Conservation (phyloP, 2,888 invertebrate species). For the Therioaphis trifolii region DNA sequence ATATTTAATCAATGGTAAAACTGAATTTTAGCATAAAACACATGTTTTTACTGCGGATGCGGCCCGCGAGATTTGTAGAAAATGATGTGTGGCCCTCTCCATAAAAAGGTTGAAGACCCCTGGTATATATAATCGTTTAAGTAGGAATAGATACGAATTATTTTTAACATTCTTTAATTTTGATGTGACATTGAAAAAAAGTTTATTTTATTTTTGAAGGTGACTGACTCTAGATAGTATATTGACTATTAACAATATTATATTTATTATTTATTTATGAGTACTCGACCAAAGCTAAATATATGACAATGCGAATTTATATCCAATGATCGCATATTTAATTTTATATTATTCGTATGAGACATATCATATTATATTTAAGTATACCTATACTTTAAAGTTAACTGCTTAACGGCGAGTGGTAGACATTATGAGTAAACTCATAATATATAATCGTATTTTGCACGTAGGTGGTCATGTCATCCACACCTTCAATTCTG, state of each 20-base stretch:
- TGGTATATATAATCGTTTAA: no score
- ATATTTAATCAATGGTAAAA: no score
- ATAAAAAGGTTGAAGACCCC: no score
- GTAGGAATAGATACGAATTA: no score
- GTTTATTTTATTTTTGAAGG: neutral
- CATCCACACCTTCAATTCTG: neutral
- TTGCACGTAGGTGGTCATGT: neutral
- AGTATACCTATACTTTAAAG: neutral
- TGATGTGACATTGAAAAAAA: neutral
- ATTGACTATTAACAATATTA: slow-evolving; percentile 1
- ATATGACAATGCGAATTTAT: slow-evolving; percentile 35
- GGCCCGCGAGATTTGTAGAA: no score
- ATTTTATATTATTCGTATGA: slow-evolving; percentile 17
- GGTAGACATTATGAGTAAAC: neutral
- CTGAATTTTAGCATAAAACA: no score
- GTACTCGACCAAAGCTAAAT: neutral
- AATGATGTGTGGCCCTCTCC: no score
- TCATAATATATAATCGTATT: neutral
- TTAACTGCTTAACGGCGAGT: neutral
- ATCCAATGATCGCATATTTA: slow-evolving; percentile 19
- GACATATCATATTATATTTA: neutral
- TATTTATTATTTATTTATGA: neutral
- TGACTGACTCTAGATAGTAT: slow-evolving; percentile 1
- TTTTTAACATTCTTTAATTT: no score
- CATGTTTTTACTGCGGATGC: no score